Evolutionary conservation across 2,888 invertebrate genomes (phyloP), one percentile per base, ranked within the genome.

Genomic region (Anaspis maculata): DNA sequence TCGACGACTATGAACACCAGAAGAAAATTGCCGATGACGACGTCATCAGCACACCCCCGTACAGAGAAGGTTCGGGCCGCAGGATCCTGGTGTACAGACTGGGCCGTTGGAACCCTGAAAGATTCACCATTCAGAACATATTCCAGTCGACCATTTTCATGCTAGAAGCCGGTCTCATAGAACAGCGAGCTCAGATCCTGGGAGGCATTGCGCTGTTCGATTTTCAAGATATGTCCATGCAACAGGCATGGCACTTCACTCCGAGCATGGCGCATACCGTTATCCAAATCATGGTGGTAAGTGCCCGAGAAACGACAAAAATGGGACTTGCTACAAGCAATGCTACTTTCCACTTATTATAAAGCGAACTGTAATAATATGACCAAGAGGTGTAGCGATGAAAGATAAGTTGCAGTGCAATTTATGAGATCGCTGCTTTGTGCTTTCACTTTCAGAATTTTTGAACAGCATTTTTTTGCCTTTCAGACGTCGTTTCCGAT

Each of bases 121-220:
- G 70, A 21, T 72, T 78, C 19, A 55, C 76, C 0, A 62, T 80
- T 0, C 79, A 79, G 15, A 83, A 86, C 45, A 59, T 86, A 22
- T 83, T 87, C 55, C 79, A 77, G 54, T 79, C 76, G 0, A 79
- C 83, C 0, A 69, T 85, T 27, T 63, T 80, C 31, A 68, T 83
- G 1, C 60, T 87, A 23, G 86, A 87, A 59, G 59, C 85, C 13
- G 85, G 84, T 0, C 70, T 83, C 32, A 55, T 87, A 48, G 87
- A 88, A 54, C 82, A 76, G 3, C 67, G 77, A 5, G 79, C 78
- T 0, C 87, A 87, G 61, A 78, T 87, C 35, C 64, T 83, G 13
- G 87, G 87, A 0, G 87, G 85, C 0, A 70, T 83, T 3, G 82
- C 77, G 5, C 69, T 87, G 34, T 85, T 87, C 46, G 87, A 88